Conservation (phyloP, 2,797 vertebrate genomes). For the Bucorvus abyssinicus region DNA sequence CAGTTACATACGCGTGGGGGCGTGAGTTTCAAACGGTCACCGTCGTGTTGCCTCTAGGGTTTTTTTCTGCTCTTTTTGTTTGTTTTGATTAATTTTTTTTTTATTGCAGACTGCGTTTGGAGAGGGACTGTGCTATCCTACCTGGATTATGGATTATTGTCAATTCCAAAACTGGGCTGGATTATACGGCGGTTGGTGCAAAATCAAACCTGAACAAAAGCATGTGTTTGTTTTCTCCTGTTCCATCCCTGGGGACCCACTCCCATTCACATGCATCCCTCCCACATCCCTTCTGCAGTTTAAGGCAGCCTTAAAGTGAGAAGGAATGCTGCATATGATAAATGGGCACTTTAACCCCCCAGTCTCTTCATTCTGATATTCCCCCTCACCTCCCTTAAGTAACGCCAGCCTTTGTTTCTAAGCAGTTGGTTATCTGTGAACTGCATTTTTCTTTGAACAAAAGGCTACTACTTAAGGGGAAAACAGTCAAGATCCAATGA, state of each 20-base stretch:
- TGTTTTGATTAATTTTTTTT: not conserved
- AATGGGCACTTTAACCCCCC: not conserved
- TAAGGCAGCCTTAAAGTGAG: not conserved
- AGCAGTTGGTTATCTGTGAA: not conserved
- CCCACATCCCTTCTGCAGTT: not conserved
- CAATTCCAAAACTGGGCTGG: not conserved
- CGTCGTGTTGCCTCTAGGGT: not conserved
- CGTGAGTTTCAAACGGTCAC: not conserved
- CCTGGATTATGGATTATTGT: not conserved
- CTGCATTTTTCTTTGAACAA: not conserved
- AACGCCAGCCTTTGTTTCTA: not conserved
- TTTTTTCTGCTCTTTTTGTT: not conserved
- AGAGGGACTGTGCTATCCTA: not conserved
- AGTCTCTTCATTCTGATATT: not conserved
- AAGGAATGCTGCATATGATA: not conserved
- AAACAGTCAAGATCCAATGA: not conserved
- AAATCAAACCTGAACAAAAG: not conserved
- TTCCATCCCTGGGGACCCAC: not conserved
- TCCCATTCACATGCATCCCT: not conserved
- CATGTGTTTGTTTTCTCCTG: not conserved
- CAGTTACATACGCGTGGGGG: rapidly evolving
- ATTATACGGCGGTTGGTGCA: not conserved
- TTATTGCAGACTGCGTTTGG: not conserved
- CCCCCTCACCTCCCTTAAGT: rapidly evolving
- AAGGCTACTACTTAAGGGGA: not conserved